phyloP scores from a whole-genome alignment of 2,113 vertebrate species.

The Dendropsophus ebraccatus region DNA sequence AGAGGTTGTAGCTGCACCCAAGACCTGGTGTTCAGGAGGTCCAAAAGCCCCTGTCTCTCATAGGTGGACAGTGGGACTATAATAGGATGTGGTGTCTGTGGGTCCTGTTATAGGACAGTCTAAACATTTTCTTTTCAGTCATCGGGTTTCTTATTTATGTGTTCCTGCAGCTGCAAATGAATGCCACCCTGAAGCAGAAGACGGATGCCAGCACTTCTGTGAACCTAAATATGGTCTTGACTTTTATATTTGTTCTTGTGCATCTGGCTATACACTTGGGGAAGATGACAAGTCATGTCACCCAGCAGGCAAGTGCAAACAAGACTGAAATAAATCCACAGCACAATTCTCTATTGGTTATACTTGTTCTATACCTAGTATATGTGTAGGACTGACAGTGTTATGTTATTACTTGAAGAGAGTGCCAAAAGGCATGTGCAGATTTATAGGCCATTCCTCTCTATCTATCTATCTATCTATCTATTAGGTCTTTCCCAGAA shows the following conservation, averaged over 20 bases:
- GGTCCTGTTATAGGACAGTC: neutral
- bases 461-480: too few species aligned
- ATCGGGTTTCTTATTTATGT: neutral
- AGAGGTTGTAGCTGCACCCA: too few species aligned
- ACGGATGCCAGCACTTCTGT: constrained; percentile 88
- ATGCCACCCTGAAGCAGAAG: constrained; percentile 73
- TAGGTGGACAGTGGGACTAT: too few species aligned
- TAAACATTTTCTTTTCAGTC: neutral
- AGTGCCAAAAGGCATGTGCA: too few species aligned
- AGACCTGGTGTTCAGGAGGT: too few species aligned
- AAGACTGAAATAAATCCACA: neutral
- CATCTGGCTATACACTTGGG: constrained; percentile 78
- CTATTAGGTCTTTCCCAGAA: too few species aligned
- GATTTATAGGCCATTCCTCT: too few species aligned
- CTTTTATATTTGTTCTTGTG: constrained; percentile 80
- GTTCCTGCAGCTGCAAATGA: constrained; percentile 71
- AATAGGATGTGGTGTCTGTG: too few species aligned
- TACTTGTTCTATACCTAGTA: too few species aligned
- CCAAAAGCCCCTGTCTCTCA: too few species aligned
- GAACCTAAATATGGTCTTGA: constrained; percentile 57
- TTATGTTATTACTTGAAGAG: too few species aligned
- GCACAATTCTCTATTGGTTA: neutral
- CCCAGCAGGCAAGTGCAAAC: constrained; percentile 72
- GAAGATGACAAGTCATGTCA: constrained; percentile 75
- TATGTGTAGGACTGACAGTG: too few species aligned